Conservation (phyloP, 2,888 invertebrate species). For the Acanthococcus lagerstroemiae region DNA sequence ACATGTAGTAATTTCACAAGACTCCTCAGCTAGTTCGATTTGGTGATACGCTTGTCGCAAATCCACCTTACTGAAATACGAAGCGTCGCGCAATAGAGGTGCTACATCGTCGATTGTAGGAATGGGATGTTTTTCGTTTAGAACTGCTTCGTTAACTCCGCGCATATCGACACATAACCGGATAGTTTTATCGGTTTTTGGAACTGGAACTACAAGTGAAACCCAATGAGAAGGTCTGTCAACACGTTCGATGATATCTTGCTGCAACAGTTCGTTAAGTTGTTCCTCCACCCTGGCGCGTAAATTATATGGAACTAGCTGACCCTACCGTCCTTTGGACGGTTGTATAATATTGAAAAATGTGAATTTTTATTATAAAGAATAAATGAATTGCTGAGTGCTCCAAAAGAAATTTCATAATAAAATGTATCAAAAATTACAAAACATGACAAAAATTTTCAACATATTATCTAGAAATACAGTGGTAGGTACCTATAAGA, state of each 20-base stretch:
- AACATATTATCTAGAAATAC: too few species aligned
- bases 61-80: background rate
- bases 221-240: background rate
- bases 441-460: too few species aligned
- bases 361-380: too few species aligned
- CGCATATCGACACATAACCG: background rate
- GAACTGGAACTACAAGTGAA: background rate
- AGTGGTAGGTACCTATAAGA: too few species aligned
- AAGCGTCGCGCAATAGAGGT: background rate
- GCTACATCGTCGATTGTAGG: background rate
- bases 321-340: too few species aligned
- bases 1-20: conserved; percentile 10
- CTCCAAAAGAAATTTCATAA: too few species aligned
- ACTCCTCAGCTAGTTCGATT: background rate
- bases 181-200: background rate
- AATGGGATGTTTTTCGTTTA: conserved; percentile 9
- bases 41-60: background rate
- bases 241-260: background rate
- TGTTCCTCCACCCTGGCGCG: background rate
- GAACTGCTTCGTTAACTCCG: background rate
- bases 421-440: too few species aligned
- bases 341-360: too few species aligned
- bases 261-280: background rate
- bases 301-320: background rate
- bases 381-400: too few species aligned